phyloP scores from a whole-genome alignment of 2,797 vertebrate species.

The Myiotriccus ornatus region DNA sequence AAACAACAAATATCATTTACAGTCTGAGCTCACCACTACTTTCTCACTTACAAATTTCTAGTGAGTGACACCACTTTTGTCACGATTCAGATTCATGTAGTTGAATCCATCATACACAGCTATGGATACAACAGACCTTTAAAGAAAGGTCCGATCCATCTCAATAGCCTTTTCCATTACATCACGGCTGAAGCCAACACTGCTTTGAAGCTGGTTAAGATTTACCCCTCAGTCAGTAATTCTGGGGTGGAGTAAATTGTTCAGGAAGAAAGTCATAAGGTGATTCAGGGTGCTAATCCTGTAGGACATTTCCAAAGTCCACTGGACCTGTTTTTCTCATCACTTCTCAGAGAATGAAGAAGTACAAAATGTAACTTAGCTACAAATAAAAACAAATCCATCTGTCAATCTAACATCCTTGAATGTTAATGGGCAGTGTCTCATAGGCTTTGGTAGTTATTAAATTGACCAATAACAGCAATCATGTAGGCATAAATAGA shows the following conservation, averaged over 20 bases:
- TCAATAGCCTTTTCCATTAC: not conserved
- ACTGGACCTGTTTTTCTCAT: not conserved
- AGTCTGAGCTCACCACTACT: not conserved
- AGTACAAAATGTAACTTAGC: not conserved
- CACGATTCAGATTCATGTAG: not conserved
- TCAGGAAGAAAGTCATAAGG: not conserved
- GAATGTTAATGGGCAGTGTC: not conserved
- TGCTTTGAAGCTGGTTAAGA: not conserved
- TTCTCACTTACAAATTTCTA: not conserved
- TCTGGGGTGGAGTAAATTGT: not conserved
- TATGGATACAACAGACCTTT: not conserved
- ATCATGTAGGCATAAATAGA: not conserved
- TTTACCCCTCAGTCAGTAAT: not conserved
- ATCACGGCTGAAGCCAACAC: not conserved
- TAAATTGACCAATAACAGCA: not conserved
- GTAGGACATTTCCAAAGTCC: not conserved
- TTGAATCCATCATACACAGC: not conserved
- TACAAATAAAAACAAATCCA: not conserved
- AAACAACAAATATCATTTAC: not conserved
- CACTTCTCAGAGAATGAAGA: not conserved
- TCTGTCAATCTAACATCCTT: not conserved
- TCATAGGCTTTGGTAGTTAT: not conserved
- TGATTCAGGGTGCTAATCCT: not conserved
- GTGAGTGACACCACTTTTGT: not conserved
- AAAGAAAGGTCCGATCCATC: not conserved